phyloP scores from a whole-genome alignment of 1,140 invertebrate species.

The Anoplolepis gracilipes region DNA sequence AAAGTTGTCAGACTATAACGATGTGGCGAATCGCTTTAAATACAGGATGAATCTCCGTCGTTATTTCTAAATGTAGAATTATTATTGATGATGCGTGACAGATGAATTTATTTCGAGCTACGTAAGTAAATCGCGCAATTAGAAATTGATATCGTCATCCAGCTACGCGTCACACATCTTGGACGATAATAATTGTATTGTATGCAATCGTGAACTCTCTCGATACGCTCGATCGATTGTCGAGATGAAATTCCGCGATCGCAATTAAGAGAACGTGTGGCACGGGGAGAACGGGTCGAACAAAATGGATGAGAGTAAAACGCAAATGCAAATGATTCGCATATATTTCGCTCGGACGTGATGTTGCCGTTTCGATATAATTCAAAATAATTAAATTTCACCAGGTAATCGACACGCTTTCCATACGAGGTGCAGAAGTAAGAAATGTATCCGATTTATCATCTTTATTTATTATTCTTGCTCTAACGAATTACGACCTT shows the following conservation, averaged over 20 bases:
- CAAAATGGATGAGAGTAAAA: neutral
- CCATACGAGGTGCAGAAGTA: neutral
- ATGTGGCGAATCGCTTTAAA: constrained; percentile 56
- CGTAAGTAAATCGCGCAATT: neutral
- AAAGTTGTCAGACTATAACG: constrained; percentile 61
- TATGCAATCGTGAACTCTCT: neutral
- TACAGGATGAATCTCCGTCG: constrained; percentile 1
- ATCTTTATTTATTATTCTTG: constrained; percentile 35
- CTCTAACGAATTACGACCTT: constrained; percentile 43
- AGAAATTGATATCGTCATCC: neutral
- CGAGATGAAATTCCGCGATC: neutral
- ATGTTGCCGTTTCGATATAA: constrained; percentile 30
- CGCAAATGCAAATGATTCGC: constrained; percentile 23
- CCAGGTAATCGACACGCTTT: constrained; percentile 26
- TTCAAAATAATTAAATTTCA: constrained; percentile 60
- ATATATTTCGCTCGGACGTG: neutral
- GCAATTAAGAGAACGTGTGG: constrained; percentile 27
- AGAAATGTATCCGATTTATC: constrained; percentile 60
- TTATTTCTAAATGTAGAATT: constrained; percentile 36
- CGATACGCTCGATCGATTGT: constrained; percentile 1
- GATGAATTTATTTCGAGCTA: neutral
- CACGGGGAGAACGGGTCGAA: too few relatives aligned
- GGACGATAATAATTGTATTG: neutral
- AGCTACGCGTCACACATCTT: neutral
- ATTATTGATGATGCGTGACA: neutral